Evolutionary conservation across 2,797 vertebrate genomes (phyloP), one percentile per base, ranked within the genome.

Genomic region (Megaceryle alcyon): DNA sequence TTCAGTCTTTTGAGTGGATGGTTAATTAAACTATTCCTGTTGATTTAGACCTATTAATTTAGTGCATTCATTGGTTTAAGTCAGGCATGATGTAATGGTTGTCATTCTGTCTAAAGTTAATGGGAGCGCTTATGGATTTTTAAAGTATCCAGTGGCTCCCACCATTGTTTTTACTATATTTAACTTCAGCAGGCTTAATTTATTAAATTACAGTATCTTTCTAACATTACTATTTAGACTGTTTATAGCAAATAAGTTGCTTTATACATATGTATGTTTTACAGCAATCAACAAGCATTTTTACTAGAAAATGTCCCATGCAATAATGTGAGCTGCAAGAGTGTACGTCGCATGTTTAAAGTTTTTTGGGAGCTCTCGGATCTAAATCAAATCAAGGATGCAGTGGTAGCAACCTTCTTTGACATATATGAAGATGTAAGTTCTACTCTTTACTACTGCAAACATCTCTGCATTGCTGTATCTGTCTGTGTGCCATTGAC

Each of bases 351-450:
- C 26, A 99, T 99, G 98, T 99, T 99, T 90, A 98, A 85, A 90
- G 98, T 99, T 94, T 99, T 98, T 96, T 99, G 99, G 99, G 99
- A 99, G 86, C 99, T 99, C 68, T 97, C 98, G 0, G 99, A 99
- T 95, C 98, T 99, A 63, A 99, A 98, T 80, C 98, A 98, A 95
- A 99, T 99, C 97, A 98, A 98, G 88, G 98, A 98, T 10, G 99
- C 99, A 0, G 71, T 98, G 93, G 97, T 99, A 69, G 99, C 99
- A 21, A 99, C 99, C 25, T 99, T 99, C 98, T 99, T 99, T 96
- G 99, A 99, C 98, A 99, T 99, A 98, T 99, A 99, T 8, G 99
- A 99, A 97, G 99, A 99, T 12, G 99, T 99, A 94, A 99, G 99
- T 99, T 86, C 87, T 91, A 26, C 54, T 80, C 35, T 80, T 33